Evolutionary conservation across 2,113 vertebrate species (phyloP).

Genomic region (Dicentrarchus labrax): DNA sequence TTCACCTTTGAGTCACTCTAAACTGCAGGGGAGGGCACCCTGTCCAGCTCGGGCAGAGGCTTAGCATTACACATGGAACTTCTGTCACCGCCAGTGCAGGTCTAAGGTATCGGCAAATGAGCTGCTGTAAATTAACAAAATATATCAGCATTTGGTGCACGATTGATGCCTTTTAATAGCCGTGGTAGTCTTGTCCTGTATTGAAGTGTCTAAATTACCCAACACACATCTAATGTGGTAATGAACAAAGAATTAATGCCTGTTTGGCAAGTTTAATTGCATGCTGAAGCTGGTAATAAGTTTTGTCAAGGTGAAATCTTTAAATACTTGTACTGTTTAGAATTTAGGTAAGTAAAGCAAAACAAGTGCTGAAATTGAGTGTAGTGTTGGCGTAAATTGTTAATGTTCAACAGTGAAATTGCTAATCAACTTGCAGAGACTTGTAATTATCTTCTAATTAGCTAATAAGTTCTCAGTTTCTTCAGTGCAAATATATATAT

Average conservation of each 20-base stretch:
- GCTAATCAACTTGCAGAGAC: conserved; percentile 71
- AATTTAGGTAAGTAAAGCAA: conserved; percentile 92
- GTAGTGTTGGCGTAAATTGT: conserved; percentile 81
- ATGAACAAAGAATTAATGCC: conserved; percentile 92
- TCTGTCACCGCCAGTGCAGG: conserved; percentile 80
- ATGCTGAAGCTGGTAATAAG: conserved; percentile 85
- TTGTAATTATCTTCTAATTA: conserved; percentile 78
- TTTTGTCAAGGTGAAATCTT: conserved; percentile 93
- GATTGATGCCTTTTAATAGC: conserved; percentile 93
- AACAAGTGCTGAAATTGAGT: conserved; percentile 85
- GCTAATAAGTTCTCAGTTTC: conserved; percentile 66
- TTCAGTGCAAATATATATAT: conserved; percentile 17
- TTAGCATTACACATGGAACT: conserved; percentile 85
- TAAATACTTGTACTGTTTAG: conserved; percentile 96
- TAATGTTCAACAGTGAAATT: conserved; percentile 78
- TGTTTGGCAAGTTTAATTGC: conserved; percentile 93
- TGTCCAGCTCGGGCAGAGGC: conserved; percentile 81
- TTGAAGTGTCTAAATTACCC: conserved; percentile 94
- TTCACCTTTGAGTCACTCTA: conserved; percentile 84
- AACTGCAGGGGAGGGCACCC: conserved; percentile 80
- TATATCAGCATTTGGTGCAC: conserved; percentile 86
- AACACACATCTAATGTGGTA: conserved; percentile 91
- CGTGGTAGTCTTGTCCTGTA: conserved; percentile 87
- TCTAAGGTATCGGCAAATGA: conserved; percentile 89
- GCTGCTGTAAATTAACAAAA: conserved; percentile 91